These are phyloP conservation scores for Amphiprion ocellaris DNA, from an alignment of 2,113 vertebrate genomes.

Conservation along the genomic window DNA sequence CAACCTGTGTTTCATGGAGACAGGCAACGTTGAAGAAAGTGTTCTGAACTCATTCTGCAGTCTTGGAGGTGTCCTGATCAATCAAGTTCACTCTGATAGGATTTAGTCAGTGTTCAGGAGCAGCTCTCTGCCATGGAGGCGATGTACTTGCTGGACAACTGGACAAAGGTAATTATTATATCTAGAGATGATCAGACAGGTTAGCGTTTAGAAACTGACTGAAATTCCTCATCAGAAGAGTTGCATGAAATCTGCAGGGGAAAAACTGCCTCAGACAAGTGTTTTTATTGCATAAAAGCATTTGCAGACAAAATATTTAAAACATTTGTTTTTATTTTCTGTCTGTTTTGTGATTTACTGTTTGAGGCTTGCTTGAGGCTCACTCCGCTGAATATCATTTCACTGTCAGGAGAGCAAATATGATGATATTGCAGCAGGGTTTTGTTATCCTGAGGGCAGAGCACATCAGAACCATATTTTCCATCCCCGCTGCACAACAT, in stretches of 20 bases:
- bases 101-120: conserved; percentile 25
- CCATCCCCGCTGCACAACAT: conserved; percentile 42
- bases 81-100: conserved; percentile 38
- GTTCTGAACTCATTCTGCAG: not conserved
- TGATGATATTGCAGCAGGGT: conserved; percentile 34
- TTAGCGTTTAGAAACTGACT: too few relatives aligned
- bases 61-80: conserved; percentile 8
- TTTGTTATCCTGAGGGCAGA: conserved; percentile 50
- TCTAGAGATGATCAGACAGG: not conserved
- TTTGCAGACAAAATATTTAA: conserved; percentile 12
- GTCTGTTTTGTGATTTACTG: conserved; percentile 44
- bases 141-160: conserved; percentile 67
- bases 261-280: conserved; percentile 7
- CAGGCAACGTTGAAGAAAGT: not conserved
- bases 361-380: conserved; percentile 25
- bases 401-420: conserved; percentile 46
- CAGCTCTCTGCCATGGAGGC: conserved; percentile 67
- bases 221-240: not conserved
- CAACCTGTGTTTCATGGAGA: conserved; percentile 9
- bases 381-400: conserved; percentile 23
- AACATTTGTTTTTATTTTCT: conserved; percentile 47
- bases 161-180: conserved; percentile 72
- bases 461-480: conserved; percentile 54
- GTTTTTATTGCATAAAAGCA: conserved; percentile 1
- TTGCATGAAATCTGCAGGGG: not conserved